Evolutionary conservation across 2,888 invertebrate species (phyloP).

Genomic region (Tiliacea aurago): DNA sequence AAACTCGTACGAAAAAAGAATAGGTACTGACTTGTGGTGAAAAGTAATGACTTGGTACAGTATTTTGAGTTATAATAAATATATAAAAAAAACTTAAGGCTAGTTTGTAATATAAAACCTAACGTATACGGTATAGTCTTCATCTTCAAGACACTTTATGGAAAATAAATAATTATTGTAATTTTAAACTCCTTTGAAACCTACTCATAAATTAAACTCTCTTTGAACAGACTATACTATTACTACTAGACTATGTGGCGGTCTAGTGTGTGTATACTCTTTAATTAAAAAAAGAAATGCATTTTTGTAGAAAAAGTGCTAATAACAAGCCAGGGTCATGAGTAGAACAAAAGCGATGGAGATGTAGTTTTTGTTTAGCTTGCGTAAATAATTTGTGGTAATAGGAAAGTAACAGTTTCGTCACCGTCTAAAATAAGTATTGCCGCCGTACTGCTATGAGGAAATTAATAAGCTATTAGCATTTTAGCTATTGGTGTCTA

Average conservation of each 20-base stretch:
- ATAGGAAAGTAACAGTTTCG: background rate
- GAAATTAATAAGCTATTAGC: background rate
- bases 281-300: conserved; percentile 28
- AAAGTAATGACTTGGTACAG: too few species aligned
- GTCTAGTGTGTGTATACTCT: background rate
- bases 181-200: conserved; percentile 10
- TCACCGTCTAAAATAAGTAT: background rate
- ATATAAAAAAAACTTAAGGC: too few species aligned
- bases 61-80: too few species aligned
- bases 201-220: background rate
- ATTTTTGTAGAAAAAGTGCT: conserved; percentile 32
- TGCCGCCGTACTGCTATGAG: too few species aligned
- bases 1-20: background rate
- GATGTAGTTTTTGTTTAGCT: background rate
- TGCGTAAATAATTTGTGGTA: background rate
- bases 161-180: background rate
- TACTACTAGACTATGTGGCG: too few species aligned
- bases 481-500: background rate
- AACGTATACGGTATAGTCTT: background rate
- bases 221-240: conserved; percentile 38
- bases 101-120: background rate
- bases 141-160: background rate
- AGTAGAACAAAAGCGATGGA: conserved; percentile 29
- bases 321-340: conserved; percentile 27
- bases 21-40: background rate